Evolutionary conservation across 1,140 invertebrate species (phyloP).

Genomic region (Piezodorus guildinii): DNA sequence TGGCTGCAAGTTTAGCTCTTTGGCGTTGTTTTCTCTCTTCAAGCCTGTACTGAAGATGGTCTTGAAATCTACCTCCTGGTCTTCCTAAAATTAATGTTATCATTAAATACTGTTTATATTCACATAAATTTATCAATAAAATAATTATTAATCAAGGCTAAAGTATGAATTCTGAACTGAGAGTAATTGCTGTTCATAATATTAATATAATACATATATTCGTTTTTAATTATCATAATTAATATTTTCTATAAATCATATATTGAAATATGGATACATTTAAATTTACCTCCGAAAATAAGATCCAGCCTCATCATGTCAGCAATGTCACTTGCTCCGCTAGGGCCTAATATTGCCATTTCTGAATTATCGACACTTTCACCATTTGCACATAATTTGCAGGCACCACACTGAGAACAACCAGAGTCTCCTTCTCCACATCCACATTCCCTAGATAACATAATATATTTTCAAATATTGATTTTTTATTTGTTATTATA

Average conservation of each 20-base stretch:
- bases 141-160: too few relatives aligned
- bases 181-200: too few relatives aligned
- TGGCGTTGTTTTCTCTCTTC: constrained; percentile 46
- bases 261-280: too few relatives aligned
- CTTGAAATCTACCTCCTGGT: constrained; percentile 43
- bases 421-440: constrained; percentile 92
- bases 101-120: too few relatives aligned
- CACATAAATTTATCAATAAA: too few relatives aligned
- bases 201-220: too few relatives aligned
- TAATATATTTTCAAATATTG: background rate
- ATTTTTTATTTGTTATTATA: too few relatives aligned
- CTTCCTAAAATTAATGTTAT: constrained; percentile 32
- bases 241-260: too few relatives aligned
- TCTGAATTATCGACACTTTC: constrained; percentile 48
- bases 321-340: constrained; percentile 39
- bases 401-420: constrained; percentile 83
- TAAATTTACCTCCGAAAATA: constrained; percentile 36
- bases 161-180: too few relatives aligned
- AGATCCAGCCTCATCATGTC: constrained; percentile 44
- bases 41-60: constrained; percentile 42
- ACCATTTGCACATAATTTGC: constrained; percentile 64
- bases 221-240: too few relatives aligned
- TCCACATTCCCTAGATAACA: constrained; percentile 64
- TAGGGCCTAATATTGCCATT: constrained; percentile 38
- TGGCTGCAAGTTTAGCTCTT: constrained; percentile 36